A percentile compares a stretch with the other conserved stretches of the same genome.
These are phyloP conservation scores for Hemibagrus guttatus DNA, from an alignment of 2,797 vertebrate genomes.

Conservation along the genomic window DNA sequence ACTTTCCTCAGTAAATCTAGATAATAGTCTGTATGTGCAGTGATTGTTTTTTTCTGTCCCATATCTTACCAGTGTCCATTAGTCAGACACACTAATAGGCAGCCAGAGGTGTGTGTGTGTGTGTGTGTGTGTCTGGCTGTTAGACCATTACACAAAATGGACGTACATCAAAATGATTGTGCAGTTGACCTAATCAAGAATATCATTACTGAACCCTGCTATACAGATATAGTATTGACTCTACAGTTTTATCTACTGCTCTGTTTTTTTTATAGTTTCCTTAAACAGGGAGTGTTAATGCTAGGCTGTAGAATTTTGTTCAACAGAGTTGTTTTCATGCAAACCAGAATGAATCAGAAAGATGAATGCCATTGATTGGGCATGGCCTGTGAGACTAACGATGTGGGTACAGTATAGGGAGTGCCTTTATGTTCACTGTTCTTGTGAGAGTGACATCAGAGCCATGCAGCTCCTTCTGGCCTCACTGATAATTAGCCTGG, in stretches of 20 bases:
- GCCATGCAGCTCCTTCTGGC: constrained; percentile 68
- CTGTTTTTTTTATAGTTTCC: not conserved
- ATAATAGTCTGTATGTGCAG: not conserved
- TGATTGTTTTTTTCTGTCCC: not conserved
- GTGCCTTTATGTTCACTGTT: constrained; percentile 70
- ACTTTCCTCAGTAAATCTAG: constrained; percentile 6
- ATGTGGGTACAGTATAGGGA: constrained; percentile 69
- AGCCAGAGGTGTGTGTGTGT: not conserved
- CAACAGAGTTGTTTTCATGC: constrained; percentile 56
- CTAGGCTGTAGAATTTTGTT: constrained; percentile 35
- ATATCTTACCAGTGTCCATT: not conserved
- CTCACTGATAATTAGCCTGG: constrained; percentile 70
- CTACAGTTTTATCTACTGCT: not conserved
- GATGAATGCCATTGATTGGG: constrained; percentile 71
- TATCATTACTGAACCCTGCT: constrained; percentile 12
- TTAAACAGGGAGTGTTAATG: not conserved
- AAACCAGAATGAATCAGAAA: constrained; percentile 66
- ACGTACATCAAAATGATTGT: constrained; percentile 2
- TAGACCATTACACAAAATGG: constrained; percentile 10
- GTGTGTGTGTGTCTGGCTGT: not conserved
- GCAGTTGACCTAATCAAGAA: constrained; percentile 6
- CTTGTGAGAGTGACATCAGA: constrained; percentile 67
- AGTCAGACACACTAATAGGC: not conserved
- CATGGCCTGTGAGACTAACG: constrained; percentile 72
- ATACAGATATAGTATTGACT: constrained; percentile 10